Evolutionary conservation across 2,888 invertebrate species (phyloP), one percentile per base, ranked within the genome.

Genomic region (Coecobrya sp.): DNA sequence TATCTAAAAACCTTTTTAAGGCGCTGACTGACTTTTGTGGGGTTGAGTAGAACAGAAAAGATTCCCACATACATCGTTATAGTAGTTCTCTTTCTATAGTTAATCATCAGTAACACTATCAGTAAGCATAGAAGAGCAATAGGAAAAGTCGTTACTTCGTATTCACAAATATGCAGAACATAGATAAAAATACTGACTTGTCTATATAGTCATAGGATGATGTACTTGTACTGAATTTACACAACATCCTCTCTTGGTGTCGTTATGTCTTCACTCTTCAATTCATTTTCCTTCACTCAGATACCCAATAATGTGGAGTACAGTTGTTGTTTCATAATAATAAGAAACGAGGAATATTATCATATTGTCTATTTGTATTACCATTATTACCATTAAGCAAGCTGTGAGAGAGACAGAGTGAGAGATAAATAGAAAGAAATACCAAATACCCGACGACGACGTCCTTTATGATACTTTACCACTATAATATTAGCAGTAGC

Each of bases 351-450:
- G 45, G 49, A 49, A 76, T 49, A 76, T 76, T 76, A 76, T 76
- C 10, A 76, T 49, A 76, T 76, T 76, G 45, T 76, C 76, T 76
- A 76, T 76, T 76, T 76, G 76, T 49, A 49, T 76, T 76, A 49
- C 76, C 22, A 49, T 49, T 76, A 49, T 49, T 76, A 49, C 76
- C 76, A 76, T 76, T 76, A 76, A 45, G 76, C 25, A 76, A 76
- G 76, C n/a, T 49, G 52, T 11, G 27, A 52, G 49, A 49, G 27
- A 55, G 45, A 76, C n/a, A 27, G 4, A 79, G 16, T 27, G 52
- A 79, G 49, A 79, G 52, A 79, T 52, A 76, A 49, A 76, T 25
- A 13, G 27, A 79, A 79, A 55, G 25, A 52, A 52, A 52, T 79
- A 27, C 49, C 52, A 16, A 49, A 79, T 79, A 52, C 79, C 79